phyloP scores from a whole-genome alignment of 1,140 invertebrate species.

The Drosophila nannoptera region DNA sequence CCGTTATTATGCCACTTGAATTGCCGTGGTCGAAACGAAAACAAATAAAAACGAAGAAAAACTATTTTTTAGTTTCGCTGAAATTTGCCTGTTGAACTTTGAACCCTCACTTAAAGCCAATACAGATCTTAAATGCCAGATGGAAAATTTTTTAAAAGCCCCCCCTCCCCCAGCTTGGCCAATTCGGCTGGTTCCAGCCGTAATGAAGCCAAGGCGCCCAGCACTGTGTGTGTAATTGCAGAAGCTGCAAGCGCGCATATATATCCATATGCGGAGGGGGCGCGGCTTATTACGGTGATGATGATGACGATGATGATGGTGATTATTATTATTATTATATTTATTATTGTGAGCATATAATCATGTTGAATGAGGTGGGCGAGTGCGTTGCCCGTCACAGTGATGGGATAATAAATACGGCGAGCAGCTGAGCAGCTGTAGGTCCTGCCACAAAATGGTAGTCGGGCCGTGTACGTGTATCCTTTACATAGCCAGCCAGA shows the following conservation, averaged over 20 bases:
- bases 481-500: slow-evolving; percentile 23
- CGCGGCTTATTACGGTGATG: slow-evolving; percentile 6
- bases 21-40: neutral
- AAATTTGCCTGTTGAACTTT: too few species aligned
- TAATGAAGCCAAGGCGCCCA: neutral
- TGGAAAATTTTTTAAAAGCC: too few species aligned
- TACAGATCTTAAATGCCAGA: too few species aligned
- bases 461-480: slow-evolving; percentile 39
- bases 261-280: neutral
- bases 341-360: slow-evolving; percentile 65
- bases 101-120: too few species aligned
- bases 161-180: too few species aligned
- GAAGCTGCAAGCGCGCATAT: neutral
- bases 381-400: slow-evolving; percentile 22
- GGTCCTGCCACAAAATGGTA: slow-evolving; percentile 28
- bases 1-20: neutral
- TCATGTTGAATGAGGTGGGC: slow-evolving; percentile 62
- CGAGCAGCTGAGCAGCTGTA: neutral
- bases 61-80: too few species aligned
- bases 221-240: neutral
- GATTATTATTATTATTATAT: slow-evolving; percentile 65
- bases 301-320: too few species aligned
- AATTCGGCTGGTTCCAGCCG: neutral
- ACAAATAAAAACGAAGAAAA: neutral
- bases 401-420: slow-evolving; percentile 64